A percentile compares a stretch with the other conserved stretches of the same genome.
These are phyloP conservation scores for Neodiprion lecontei DNA, from an alignment of 1,140 invertebrate genomes.

Conservation along the genomic window DNA sequence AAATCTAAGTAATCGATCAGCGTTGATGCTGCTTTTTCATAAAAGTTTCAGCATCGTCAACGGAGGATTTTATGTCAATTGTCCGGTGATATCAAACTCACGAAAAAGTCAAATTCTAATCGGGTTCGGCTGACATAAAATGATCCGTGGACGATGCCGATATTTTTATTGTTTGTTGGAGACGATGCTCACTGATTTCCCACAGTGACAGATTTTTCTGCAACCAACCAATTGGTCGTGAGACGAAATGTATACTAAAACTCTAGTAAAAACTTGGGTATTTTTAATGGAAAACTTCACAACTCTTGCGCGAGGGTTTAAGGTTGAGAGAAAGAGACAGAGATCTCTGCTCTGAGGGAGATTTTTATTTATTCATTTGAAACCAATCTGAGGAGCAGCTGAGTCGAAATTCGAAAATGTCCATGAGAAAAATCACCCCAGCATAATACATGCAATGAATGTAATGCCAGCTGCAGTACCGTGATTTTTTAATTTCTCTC, in stretches of 20 bases:
- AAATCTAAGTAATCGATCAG: not conserved
- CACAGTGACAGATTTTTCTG: constrained; percentile 6
- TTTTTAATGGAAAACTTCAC: not conserved
- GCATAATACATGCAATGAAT: too few species aligned
- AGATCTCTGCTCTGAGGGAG: not conserved
- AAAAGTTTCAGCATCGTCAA: not conserved
- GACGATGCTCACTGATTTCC: not conserved
- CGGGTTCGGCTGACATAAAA: not conserved
- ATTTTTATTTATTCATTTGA: too few species aligned
- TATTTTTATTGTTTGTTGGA: not conserved
- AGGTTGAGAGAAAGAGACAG: not conserved
- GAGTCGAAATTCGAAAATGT: too few species aligned
- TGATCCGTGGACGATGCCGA: not conserved
- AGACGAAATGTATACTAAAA: constrained; percentile 13
- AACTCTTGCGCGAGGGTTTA: too few species aligned
- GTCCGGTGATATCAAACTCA: too few species aligned
- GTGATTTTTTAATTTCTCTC: too few species aligned
- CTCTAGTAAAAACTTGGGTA: constrained; percentile 10
- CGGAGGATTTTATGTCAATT: too few species aligned
- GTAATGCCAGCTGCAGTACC: too few species aligned
- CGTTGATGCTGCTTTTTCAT: not conserved
- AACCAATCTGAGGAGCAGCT: too few species aligned
- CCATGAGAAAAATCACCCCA: too few species aligned
- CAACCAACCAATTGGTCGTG: not conserved
- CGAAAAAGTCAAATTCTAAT: not conserved